Percentiles rank a stretch among this genome's conserved stretches.
phyloP scores from a whole-genome alignment of 1,140 invertebrate genomes.

The Parapsyche elsis region DNA sequence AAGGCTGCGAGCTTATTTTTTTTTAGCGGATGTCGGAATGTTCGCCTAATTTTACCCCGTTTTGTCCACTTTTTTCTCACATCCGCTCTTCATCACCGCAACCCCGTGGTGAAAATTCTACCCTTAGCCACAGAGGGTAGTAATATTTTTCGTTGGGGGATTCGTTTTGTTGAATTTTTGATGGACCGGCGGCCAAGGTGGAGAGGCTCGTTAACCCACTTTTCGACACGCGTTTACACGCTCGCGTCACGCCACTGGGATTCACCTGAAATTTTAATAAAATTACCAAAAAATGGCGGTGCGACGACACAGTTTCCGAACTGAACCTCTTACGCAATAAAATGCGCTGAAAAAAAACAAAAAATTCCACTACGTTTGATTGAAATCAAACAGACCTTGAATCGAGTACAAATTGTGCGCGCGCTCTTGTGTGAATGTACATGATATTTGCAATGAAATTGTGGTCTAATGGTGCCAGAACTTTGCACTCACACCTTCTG shows the following conservation, averaged over 20 bases:
- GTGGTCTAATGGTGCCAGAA: no score
- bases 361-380: no score
- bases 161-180: slow-evolving; percentile 25
- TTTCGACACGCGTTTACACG: slow-evolving; percentile 16
- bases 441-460: no score
- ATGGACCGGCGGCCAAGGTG: slow-evolving; percentile 3
- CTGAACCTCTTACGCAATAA: no score
- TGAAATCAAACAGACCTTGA: no score
- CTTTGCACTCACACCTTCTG: no score
- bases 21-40: not conserved
- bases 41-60: slow-evolving; percentile 2
- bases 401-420: no score
- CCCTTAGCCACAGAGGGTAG: not conserved
- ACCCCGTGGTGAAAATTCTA: not conserved
- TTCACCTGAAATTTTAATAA: not conserved
- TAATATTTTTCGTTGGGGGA: slow-evolving; percentile 26
- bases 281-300: not conserved
- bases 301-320: no score
- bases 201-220: slow-evolving; percentile 23
- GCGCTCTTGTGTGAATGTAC: no score
- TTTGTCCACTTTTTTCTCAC: not conserved
- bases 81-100: not conserved
- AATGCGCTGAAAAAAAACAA: no score
- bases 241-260: slow-evolving; percentile 20
- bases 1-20: not conserved